phyloP scores from a whole-genome alignment of 2,797 vertebrate species.

The Fratercula arctica region DNA sequence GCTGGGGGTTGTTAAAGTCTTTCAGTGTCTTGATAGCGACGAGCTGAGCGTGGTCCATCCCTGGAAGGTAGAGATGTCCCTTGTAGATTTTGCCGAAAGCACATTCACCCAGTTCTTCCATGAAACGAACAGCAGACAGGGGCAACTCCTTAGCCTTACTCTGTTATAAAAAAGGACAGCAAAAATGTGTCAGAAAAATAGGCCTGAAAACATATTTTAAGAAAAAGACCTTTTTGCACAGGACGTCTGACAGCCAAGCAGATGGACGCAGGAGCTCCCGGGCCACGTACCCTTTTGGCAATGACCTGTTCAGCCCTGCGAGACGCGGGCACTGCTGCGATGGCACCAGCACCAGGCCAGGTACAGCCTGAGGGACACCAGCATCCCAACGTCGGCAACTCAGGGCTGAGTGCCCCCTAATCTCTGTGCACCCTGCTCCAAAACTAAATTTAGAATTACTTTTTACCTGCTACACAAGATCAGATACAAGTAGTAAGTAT shows the following conservation, averaged over 20 bases:
- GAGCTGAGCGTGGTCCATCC: conserved; percentile 96
- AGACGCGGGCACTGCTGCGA: accelerated
- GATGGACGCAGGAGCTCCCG: not conserved
- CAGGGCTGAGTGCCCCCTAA: not conserved
- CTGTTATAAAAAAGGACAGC: conserved; percentile 68
- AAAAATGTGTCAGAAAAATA: not conserved
- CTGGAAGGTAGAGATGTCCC: conserved; percentile 95
- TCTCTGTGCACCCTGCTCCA: not conserved
- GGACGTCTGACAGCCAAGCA: not conserved
- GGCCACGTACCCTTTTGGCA: not conserved
- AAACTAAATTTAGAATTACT: not conserved
- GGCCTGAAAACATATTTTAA: accelerated
- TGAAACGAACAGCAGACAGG: conserved; percentile 95
- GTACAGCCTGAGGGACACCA: not conserved
- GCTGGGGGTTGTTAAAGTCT: conserved; percentile 88
- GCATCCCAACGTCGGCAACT: not conserved
- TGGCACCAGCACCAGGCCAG: not conserved
- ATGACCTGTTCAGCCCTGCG: accelerated
- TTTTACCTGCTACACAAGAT: not conserved
- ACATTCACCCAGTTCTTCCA: conserved; percentile 97
- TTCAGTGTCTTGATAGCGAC: conserved; percentile 97
- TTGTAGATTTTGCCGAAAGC: conserved; percentile 96
- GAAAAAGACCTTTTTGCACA: accelerated
- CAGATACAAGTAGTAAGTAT: not conserved
- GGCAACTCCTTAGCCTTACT: conserved; percentile 96